Conservation (phyloP, 2,888 invertebrate species). For the Dioctria linearis region DNA sequence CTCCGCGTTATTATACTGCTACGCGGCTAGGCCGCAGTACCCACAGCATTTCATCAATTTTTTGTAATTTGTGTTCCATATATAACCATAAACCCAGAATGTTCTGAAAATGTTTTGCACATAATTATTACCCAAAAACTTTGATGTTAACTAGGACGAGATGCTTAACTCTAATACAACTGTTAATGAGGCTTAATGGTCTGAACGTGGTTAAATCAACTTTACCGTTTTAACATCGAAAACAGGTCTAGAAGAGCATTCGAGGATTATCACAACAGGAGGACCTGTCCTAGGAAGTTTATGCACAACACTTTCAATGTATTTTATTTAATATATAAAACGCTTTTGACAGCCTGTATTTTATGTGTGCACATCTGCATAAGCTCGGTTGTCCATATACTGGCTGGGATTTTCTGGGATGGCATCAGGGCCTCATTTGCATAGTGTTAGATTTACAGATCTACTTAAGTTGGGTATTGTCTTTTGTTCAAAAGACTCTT, state of each 20-base stretch:
- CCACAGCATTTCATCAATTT: too few relatives aligned
- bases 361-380: slow-evolving; percentile 17
- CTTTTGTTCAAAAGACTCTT: slow-evolving; percentile 8
- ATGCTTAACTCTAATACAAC: not conserved
- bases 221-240: not conserved
- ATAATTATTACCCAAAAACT: not conserved
- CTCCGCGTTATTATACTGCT: too few relatives aligned
- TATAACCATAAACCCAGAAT: too few relatives aligned
- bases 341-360: slow-evolving; percentile 3
- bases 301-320: slow-evolving; percentile 7
- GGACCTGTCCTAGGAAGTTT: not conserved
- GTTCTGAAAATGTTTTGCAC: not conserved
- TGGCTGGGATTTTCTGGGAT: not conserved
- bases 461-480: slow-evolving; percentile 23
- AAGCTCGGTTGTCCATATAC: slow-evolving; percentile 7
- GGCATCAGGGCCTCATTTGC: not conserved
- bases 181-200: slow-evolving; percentile 12
- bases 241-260: not conserved
- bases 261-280: not conserved
- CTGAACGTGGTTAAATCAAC: not conserved
- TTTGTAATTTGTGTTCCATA: too few relatives aligned
- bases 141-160: not conserved
- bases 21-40: too few relatives aligned
- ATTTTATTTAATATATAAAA: not conserved
- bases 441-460: not conserved